A percentile compares a stretch with the other conserved stretches of the same genome.
These are phyloP conservation scores for Scelioninae gen. 2 DNA, from an alignment of 2,888 invertebrate species.

Conservation along the genomic window DNA sequence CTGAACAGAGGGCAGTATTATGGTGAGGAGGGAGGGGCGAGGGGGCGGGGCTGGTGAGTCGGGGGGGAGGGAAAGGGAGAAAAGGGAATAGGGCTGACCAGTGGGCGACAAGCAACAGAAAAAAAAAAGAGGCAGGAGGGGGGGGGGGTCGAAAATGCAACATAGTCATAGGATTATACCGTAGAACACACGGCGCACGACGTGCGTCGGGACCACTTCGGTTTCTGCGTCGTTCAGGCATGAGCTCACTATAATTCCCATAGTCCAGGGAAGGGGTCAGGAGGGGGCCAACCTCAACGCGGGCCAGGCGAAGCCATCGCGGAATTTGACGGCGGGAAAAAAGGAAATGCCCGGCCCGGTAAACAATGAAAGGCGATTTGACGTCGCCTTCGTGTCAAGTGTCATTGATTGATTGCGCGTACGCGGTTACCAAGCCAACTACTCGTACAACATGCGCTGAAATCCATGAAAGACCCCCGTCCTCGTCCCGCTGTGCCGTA, in stretches of 20 bases:
- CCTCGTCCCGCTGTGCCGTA: not conserved
- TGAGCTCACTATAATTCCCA: constrained; percentile 74
- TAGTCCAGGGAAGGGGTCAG: constrained; percentile 69
- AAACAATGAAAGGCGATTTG: constrained; percentile 37
- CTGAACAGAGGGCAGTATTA: no score
- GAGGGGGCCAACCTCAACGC: constrained; percentile 65
- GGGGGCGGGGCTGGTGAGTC: constrained; percentile 99
- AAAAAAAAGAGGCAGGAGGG: constrained; percentile 9
- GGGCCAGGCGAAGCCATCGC: constrained; percentile 48
- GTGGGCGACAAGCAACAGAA: no score
- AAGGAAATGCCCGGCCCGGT: constrained; percentile 32
- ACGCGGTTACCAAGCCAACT: constrained; percentile 74
- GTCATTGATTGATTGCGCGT: constrained; percentile 73
- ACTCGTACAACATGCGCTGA: constrained; percentile 72
- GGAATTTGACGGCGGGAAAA: constrained; percentile 1
- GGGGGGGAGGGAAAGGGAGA: constrained; percentile 81
- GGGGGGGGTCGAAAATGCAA: no score
- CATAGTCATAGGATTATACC: constrained; percentile 67
- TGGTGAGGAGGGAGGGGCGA: no score
- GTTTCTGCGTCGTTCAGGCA: constrained; percentile 73
- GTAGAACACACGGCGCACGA: constrained; percentile 72
- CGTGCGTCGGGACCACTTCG: constrained; percentile 72
- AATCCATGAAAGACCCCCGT: constrained; percentile 5
- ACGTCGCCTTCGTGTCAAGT: constrained; percentile 43
- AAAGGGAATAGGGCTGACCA: constrained; percentile 5